These are phyloP conservation scores for Tinea trinotella DNA, from an alignment of 2,888 invertebrate genomes.

Conservation along the genomic window DNA sequence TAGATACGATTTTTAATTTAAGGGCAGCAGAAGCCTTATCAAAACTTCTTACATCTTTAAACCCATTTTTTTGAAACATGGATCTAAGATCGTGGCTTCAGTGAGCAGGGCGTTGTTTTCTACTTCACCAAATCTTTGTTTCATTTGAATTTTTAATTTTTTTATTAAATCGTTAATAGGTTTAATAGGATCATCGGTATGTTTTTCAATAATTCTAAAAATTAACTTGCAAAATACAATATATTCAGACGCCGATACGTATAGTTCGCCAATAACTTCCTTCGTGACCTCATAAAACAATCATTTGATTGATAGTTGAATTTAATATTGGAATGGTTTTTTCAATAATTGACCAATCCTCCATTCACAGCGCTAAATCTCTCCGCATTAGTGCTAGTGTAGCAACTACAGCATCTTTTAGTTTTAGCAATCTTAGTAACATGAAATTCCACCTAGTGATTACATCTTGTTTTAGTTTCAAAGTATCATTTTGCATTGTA, in stretches of 20 bases:
- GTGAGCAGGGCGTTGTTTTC: background rate
- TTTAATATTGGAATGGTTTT: constrained; percentile 20
- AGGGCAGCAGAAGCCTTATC: background rate
- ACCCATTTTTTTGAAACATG: constrained; percentile 19
- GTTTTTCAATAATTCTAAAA: background rate
- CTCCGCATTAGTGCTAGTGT: constrained; percentile 24
- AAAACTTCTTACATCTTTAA: constrained; percentile 9
- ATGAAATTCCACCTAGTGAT: constrained; percentile 28
- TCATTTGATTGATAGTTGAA: too few species aligned
- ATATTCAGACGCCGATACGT: constrained; percentile 20
- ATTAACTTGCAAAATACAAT: constrained; percentile 12
- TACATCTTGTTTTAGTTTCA: constrained; percentile 29
- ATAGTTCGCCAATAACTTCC: constrained; percentile 20
- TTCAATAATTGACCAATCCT: constrained; percentile 23
- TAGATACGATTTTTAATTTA: background rate
- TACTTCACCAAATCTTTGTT: background rate
- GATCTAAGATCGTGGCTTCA: constrained; percentile 19
- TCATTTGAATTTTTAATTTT: constrained; percentile 1
- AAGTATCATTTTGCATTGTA: constrained; percentile 22
- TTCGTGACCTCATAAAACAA: constrained; percentile 21
- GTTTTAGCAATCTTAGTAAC: constrained; percentile 22
- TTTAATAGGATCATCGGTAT: background rate
- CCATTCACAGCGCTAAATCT: constrained; percentile 20
- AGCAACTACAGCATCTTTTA: constrained; percentile 26
- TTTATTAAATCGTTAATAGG: background rate